Evolutionary conservation across 2,113 vertebrate genomes (phyloP).

Genomic region (Cariama cristata): DNA sequence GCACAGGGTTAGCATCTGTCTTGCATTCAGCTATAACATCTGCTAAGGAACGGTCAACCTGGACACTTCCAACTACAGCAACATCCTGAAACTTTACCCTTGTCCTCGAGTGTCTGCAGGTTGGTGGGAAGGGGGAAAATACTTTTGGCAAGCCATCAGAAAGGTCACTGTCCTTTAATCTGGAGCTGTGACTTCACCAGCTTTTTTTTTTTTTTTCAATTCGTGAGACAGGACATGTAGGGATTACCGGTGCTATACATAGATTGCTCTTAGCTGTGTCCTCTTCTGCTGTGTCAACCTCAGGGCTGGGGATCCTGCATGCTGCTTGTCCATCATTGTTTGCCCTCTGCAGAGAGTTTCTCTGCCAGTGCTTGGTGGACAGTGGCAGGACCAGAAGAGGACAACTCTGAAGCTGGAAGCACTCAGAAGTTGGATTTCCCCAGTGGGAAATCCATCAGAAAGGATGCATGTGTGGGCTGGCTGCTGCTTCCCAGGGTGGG

Average conservation of each 20-base stretch:
- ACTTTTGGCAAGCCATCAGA: neutral
- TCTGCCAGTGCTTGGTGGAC: neutral
- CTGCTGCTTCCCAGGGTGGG: neutral
- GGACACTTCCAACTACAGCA: neutral
- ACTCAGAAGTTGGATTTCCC: neutral
- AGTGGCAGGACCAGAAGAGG: neutral
- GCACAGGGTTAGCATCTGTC: neutral
- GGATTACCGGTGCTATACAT: constrained; percentile 63
- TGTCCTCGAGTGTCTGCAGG: neutral
- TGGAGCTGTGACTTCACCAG: constrained; percentile 17
- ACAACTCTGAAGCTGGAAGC: neutral
- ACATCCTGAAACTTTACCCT: neutral
- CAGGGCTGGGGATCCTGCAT: neutral
- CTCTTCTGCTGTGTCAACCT: neutral
- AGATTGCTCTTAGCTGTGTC: constrained; percentile 10
- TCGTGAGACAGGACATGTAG: neutral
- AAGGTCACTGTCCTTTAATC: neutral
- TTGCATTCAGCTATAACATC: neutral
- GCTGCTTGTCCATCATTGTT: neutral
- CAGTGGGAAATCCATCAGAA: neutral
- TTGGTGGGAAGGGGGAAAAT: neutral
- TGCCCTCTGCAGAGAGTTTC: neutral
- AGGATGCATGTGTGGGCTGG: neutral
- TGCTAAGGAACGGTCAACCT: neutral
- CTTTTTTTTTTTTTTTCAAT: neutral